Percentiles rank a stretch among this genome's conserved stretches.
phyloP scores from a whole-genome alignment of 2,113 vertebrate species.

The Silurus glanis region DNA sequence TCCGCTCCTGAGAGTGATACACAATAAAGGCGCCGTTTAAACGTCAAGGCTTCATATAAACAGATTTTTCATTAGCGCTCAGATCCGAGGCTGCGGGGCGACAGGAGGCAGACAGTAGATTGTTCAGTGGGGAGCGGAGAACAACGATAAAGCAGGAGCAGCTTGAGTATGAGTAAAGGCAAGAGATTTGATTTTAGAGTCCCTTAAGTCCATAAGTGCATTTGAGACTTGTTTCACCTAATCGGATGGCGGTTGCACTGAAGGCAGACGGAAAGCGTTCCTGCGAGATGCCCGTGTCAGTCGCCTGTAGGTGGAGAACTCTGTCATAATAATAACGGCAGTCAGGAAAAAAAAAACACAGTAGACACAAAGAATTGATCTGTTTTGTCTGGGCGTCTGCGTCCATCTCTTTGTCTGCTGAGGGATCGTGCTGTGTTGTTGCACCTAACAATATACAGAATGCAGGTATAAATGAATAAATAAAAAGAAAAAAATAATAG shows the following conservation, averaged over 20 bases:
- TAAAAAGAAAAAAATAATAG: too few relatives aligned
- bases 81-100: slow-evolving; percentile 2
- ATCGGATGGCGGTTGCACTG: slow-evolving; percentile 34
- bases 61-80: slow-evolving; percentile 49
- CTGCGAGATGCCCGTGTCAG: neutral
- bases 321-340: neutral
- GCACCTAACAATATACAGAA: neutral
- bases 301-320: slow-evolving; percentile 13
- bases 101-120: slow-evolving; percentile 33
- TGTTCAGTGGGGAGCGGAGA: slow-evolving; percentile 25
- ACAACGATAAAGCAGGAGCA: slow-evolving; percentile 24
- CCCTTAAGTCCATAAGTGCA: slow-evolving; percentile 44
- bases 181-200: slow-evolving; percentile 46
- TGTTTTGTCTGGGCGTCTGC: neutral
- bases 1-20: slow-evolving; percentile 30
- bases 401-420: neutral
- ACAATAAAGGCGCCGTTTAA: slow-evolving; percentile 37
- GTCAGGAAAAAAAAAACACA: neutral
- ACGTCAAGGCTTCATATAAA: slow-evolving; percentile 44
- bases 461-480: neutral
- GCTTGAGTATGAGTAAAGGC: slow-evolving; percentile 9
- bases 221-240: slow-evolving; percentile 42
- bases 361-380: neutral
- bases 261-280: slow-evolving; percentile 21
- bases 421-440: neutral